Conservation (phyloP, 64 coral and sea anemone genomes). For the Porites australiensis region DNA sequence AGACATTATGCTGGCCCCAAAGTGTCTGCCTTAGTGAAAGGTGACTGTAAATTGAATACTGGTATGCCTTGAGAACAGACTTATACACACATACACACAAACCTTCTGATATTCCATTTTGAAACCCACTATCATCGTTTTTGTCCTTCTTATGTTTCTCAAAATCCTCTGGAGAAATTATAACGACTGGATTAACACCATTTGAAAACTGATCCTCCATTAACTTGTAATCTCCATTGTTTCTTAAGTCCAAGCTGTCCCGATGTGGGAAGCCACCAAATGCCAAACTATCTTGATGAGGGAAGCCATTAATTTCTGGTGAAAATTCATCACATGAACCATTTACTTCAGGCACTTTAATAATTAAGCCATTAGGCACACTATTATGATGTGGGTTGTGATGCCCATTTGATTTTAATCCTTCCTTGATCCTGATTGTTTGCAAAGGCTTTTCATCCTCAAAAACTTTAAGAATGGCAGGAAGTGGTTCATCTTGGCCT, state of each 20-base stretch:
- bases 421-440: slow-evolving; percentile 26
- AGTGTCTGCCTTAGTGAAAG: too few relatives aligned
- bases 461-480: slow-evolving; percentile 79
- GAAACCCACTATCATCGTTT: background rate
- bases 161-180: slow-evolving; percentile 36
- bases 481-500: slow-evolving; percentile 71
- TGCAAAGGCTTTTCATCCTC: slow-evolving; percentile 38
- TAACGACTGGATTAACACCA: slow-evolving; percentile 16
- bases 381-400: background rate
- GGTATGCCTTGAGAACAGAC: too few relatives aligned
- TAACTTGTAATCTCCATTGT: background rate
- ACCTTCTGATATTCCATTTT: slow-evolving; percentile 22
- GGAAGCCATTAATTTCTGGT: background rate
- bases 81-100: too few relatives aligned
- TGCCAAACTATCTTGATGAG: slow-evolving; percentile 33
- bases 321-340: background rate
- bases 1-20: too few relatives aligned
- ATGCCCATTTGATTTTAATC: slow-evolving; percentile 47
- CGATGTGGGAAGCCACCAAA: background rate
- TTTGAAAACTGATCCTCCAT: slow-evolving; percentile 16
- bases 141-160: background rate
- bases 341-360: slow-evolving; percentile 13
- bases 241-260: background rate
- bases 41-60: too few relatives aligned
- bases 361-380: slow-evolving; percentile 40